Percentiles rank a stretch among this genome's conserved stretches.
phyloP scores from a whole-genome alignment of 2,113 vertebrate genomes.

The Esox niger region DNA sequence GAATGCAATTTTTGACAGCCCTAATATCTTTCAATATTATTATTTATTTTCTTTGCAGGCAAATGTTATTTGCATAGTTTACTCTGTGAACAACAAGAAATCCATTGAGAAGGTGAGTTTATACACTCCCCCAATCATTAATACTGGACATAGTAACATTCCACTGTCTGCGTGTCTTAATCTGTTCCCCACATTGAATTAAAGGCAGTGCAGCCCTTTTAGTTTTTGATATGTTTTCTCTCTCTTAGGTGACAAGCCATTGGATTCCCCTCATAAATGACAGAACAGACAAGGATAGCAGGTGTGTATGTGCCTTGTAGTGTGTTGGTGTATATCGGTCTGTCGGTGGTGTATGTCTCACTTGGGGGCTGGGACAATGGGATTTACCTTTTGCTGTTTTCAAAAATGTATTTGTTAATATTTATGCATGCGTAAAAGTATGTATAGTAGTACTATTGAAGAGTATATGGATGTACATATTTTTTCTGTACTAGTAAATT shows the following conservation, averaged over 20 bases:
- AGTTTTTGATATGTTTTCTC: constrained; percentile 24
- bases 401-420: no score
- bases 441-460: no score
- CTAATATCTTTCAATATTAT: neutral
- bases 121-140: neutral
- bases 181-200: neutral
- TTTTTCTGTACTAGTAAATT: no score
- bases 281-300: constrained; percentile 97
- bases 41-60: constrained; percentile 78
- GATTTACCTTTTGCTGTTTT: no score
- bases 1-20: no score
- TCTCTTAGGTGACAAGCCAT: constrained; percentile 88
- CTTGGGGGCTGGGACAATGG: constrained; percentile 4
- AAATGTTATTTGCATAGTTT: constrained; percentile 98
- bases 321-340: constrained; percentile 6
- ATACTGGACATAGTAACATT: neutral
- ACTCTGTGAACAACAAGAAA: constrained; percentile 97
- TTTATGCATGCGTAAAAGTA: no score
- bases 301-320: constrained; percentile 69
- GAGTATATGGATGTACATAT: no score
- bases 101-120: constrained; percentile 89
- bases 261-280: constrained; percentile 99
- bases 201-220: neutral
- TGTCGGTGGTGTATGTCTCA: constrained; percentile 1
- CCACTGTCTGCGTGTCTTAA: neutral